Conservation (phyloP, 2,113 vertebrate genomes). For the Bolborhynchus lineola region DNA sequence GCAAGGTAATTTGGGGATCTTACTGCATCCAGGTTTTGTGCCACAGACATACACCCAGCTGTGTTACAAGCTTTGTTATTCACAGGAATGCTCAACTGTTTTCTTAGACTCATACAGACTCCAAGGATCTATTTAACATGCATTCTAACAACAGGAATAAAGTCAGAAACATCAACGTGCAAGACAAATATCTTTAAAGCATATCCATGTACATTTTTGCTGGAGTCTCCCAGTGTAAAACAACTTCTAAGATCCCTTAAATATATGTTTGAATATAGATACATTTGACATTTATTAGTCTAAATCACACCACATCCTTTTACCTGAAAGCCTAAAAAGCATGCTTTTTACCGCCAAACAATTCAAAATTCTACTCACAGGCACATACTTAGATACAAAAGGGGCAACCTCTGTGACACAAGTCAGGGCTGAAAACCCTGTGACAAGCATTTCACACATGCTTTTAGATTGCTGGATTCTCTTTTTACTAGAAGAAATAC, state of each 20-base stretch:
- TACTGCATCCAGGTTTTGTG: neutral
- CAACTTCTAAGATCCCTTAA: neutral
- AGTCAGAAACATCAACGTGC: neutral
- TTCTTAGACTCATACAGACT: conserved; percentile 1
- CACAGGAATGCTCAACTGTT: neutral
- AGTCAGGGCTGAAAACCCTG: neutral
- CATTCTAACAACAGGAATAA: neutral
- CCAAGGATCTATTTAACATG: neutral
- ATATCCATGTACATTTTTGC: neutral
- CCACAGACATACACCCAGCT: neutral
- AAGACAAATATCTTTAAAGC: neutral
- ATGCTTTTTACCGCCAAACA: neutral
- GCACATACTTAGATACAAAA: neutral
- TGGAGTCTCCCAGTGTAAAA: neutral
- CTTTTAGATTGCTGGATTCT: neutral
- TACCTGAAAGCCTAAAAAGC: neutral
- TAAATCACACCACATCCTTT: neutral
- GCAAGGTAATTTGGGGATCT: neutral
- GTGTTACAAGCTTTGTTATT: neutral
- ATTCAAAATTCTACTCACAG: neutral
- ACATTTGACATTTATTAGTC: neutral
- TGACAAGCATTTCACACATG: neutral
- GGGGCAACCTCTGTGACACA: neutral
- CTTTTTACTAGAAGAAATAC: neutral
- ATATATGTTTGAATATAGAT: neutral